Percentiles rank a stretch among this genome's conserved stretches.
phyloP scores from a whole-genome alignment of 2,113 vertebrate genomes.

The Prolemur simus region DNA sequence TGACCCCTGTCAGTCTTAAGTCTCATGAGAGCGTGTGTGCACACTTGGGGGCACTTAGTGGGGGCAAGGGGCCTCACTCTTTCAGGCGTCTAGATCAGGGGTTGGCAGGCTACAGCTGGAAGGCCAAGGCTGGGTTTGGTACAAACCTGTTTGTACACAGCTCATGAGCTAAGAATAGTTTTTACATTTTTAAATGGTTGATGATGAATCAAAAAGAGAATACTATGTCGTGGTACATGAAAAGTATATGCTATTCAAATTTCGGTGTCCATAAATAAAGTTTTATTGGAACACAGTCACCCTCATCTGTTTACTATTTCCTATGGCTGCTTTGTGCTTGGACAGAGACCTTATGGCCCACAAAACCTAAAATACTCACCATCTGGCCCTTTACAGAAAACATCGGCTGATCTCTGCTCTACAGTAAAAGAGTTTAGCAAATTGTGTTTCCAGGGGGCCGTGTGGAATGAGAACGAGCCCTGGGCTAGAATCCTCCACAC shows the following conservation, averaged over 20 bases:
- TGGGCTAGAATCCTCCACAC: background rate
- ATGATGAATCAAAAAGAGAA: background rate
- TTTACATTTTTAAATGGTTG: background rate
- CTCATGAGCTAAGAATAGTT: background rate
- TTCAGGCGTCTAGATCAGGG: background rate
- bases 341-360: background rate
- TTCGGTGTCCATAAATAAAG: conserved; percentile 21
- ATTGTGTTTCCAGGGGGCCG: background rate
- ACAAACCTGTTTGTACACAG: background rate
- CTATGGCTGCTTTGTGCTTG: background rate
- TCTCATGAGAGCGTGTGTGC: background rate
- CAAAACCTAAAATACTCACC: background rate
- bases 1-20: background rate
- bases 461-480: background rate
- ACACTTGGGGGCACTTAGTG: background rate
- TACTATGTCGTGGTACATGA: background rate
- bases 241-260: conserved; percentile 32
- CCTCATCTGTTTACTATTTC: background rate
- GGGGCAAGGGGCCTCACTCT: background rate
- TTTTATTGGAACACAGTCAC: background rate
- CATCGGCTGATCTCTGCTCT: background rate
- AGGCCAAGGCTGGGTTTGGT: background rate
- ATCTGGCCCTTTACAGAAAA: background rate
- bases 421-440: background rate
- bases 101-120: background rate